phyloP scores from a whole-genome alignment of 2,888 invertebrate genomes.

The Nasonia oneida region DNA sequence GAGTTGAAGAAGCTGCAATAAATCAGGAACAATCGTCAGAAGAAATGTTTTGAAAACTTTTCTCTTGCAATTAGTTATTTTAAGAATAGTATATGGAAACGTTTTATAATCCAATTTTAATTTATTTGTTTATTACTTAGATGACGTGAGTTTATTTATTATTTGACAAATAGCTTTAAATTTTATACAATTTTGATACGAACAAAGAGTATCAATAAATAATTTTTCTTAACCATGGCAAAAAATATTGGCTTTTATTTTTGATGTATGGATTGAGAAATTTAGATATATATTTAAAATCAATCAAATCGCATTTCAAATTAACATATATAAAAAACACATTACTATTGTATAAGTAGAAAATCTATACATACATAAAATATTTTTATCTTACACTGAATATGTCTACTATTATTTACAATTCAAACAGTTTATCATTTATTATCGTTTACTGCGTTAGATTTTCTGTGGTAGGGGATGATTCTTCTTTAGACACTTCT shows the following conservation, averaged over 20 bases:
- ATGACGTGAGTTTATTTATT: neutral
- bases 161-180: neutral
- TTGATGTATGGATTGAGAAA: neutral
- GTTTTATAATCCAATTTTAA: neutral
- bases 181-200: neutral
- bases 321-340: neutral
- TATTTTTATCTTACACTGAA: conserved; percentile 9
- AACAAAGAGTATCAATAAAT: neutral
- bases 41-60: conserved; percentile 23
- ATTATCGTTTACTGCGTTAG: conserved; percentile 1
- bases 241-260: neutral
- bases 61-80: neutral
- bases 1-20: conserved; percentile 20
- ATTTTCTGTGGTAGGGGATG: neutral
- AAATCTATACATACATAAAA: neutral
- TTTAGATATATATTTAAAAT: neutral
- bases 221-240: neutral
- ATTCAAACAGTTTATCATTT: conserved; percentile 24
- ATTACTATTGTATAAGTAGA: neutral
- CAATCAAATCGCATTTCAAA: neutral
- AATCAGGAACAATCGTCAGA: conserved; percentile 46
- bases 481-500: neutral
- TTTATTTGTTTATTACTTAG: conserved; percentile 19
- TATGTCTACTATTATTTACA: conserved; percentile 22
- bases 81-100: neutral